phyloP scores from a whole-genome alignment of 2,888 invertebrate genomes.

The Lutraria lutraria region DNA sequence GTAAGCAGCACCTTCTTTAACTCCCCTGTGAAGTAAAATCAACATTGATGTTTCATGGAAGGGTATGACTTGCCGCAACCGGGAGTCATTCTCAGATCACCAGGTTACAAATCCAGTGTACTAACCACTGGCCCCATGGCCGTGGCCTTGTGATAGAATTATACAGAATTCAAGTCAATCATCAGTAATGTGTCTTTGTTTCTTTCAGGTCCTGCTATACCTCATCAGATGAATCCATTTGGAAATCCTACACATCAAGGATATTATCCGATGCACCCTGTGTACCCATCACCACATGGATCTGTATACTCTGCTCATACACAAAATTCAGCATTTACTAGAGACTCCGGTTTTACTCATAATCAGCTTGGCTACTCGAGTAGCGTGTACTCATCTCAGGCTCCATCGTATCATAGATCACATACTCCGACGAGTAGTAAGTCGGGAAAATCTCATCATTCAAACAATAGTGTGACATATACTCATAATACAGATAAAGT shows the following conservation, averaged over 20 bases:
- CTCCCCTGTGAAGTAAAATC: too few relatives aligned
- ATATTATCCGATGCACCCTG: conserved; percentile 84
- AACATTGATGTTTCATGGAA: too few relatives aligned
- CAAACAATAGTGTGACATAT: conserved; percentile 82
- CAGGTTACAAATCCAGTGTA: too few relatives aligned
- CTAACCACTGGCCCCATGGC: too few relatives aligned
- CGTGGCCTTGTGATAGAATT: too few relatives aligned
- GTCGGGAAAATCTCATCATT: conserved; percentile 83
- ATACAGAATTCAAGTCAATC: too few relatives aligned
- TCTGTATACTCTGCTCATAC: conserved; percentile 78
- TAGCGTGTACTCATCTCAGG: conserved; percentile 81
- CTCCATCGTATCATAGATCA: conserved; percentile 82
- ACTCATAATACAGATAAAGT: conserved; percentile 83
- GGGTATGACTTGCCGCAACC: too few relatives aligned
- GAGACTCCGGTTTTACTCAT: conserved; percentile 68
- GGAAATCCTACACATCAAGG: conserved; percentile 82
- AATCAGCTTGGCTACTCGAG: conserved; percentile 72
- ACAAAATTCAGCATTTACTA: conserved; percentile 71
- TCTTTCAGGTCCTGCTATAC: conserved; percentile 38
- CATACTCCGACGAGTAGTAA: conserved; percentile 85
- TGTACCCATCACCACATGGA: conserved; percentile 76
- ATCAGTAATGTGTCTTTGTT: neutral
- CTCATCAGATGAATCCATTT: conserved; percentile 73
- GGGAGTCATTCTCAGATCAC: too few relatives aligned
- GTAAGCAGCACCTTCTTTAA: too few relatives aligned